phyloP scores from a whole-genome alignment of 2,888 invertebrate species.

The Clunio marinus region DNA sequence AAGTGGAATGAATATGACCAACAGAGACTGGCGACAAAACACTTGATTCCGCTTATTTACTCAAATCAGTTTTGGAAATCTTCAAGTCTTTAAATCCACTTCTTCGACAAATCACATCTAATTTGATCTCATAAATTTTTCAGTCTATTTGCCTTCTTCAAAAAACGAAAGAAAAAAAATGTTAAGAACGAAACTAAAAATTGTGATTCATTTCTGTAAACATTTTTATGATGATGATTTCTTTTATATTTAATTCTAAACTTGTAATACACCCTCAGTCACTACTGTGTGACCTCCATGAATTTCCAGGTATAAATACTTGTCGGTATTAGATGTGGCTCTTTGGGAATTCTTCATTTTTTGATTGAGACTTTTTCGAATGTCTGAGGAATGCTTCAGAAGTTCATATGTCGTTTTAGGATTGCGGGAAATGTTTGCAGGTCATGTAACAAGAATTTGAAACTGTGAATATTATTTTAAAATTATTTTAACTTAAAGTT shows the following conservation, averaged over 20 bases:
- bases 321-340: conserved; percentile 23
- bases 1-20: not conserved
- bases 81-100: not conserved
- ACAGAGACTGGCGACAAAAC: not conserved
- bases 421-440: too few relatives aligned
- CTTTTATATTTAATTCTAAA: not conserved
- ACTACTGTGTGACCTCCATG: conserved; percentile 35
- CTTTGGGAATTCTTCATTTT: not conserved
- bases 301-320: conserved; percentile 36
- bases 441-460: too few relatives aligned
- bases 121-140: conserved; percentile 11
- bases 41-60: not conserved
- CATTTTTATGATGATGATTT: conserved; percentile 20
- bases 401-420: conserved; percentile 19
- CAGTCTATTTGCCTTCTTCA: not conserved
- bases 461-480: too few relatives aligned
- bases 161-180: not conserved
- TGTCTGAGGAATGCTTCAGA: conserved; percentile 13
- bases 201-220: conserved; percentile 23
- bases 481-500: too few relatives aligned
- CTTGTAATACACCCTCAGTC: conserved; percentile 16
- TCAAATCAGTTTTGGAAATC: not conserved
- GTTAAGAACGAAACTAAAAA: not conserved
- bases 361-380: not conserved
- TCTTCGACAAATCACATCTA: conserved; percentile 7